phyloP scores from a whole-genome alignment of 2,888 invertebrate genomes.

The Erebia epiphron region DNA sequence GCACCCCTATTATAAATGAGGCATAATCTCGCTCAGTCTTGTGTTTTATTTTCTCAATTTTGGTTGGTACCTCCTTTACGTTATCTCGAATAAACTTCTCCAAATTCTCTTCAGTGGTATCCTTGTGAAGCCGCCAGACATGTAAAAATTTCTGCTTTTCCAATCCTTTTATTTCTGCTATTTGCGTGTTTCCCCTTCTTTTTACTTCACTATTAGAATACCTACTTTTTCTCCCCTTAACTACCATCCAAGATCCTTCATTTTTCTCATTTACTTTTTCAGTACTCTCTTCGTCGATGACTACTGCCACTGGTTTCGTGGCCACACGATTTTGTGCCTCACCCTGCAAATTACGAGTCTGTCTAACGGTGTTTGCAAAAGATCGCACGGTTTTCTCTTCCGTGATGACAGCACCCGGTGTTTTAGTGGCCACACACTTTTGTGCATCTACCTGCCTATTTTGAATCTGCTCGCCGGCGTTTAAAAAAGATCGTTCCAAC shows the following conservation, averaged over 20 bases:
- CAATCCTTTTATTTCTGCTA: neutral
- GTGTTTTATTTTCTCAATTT: neutral
- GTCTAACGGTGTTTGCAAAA: no score
- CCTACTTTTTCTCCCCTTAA: neutral
- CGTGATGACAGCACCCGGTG: no score
- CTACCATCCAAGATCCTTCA: neutral
- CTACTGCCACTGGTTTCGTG: no score
- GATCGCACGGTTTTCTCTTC: no score
- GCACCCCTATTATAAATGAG: slow-evolving; percentile 28
- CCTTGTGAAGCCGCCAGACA: slow-evolving; percentile 27
- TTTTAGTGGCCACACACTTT: no score
- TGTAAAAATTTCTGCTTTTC: slow-evolving; percentile 24
- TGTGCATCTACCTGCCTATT: no score
- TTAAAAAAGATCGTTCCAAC: no score
- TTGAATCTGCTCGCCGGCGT: no score
- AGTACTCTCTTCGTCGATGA: no score
- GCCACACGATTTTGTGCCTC: no score
- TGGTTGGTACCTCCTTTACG: neutral
- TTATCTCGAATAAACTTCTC: neutral
- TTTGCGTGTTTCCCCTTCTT: slow-evolving; percentile 7
- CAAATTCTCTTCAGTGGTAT: slow-evolving; percentile 21
- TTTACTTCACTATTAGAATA: slow-evolving; percentile 10
- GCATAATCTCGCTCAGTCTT: slow-evolving; percentile 20
- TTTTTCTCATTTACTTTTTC: neutral
- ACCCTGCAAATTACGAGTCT: no score